Percentiles rank a stretch among this genome's conserved stretches.
Evolutionary conservation across 2,888 invertebrate species (phyloP).

Genomic region (Schizotus pectinicornis): DNA sequence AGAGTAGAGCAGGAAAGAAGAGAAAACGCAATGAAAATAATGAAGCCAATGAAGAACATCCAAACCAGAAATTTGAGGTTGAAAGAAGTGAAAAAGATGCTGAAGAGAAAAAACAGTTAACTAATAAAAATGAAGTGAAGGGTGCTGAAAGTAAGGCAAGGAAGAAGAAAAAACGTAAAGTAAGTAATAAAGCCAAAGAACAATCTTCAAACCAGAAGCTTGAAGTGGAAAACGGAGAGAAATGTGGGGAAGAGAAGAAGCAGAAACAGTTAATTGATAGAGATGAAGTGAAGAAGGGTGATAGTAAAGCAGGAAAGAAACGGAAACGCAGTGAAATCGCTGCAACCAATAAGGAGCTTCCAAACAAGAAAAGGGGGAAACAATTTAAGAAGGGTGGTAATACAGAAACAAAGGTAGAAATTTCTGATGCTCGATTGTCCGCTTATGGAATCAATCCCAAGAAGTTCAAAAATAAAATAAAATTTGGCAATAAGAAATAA

Average conservation of each 20-base stretch:
- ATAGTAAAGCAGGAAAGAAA: no score
- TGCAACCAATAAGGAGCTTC: no score
- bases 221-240: conserved; percentile 36
- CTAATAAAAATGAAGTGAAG: no score
- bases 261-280: conserved; percentile 12
- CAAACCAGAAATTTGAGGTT: no score
- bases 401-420: conserved; percentile 39
- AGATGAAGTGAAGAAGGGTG: conserved; percentile 18
- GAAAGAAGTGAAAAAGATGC: conserved; percentile 36
- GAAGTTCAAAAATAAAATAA: conserved; percentile 80
- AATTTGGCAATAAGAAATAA: conserved; percentile 58
- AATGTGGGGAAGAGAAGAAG: conserved; percentile 29
- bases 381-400: conserved; percentile 31
- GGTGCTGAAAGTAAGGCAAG: conserved; percentile 33
- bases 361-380: conserved; percentile 50
- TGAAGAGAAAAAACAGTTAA: no score
- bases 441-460: conserved; percentile 94
- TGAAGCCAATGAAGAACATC: no score
- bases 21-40: conserved; percentile 3
- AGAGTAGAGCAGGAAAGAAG: conserved; percentile 8
- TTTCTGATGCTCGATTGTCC: conserved; percentile 82
- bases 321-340: no score
- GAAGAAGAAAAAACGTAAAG: conserved; percentile 26
- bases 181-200: conserved; percentile 23
- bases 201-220: no score